Conservation (phyloP, 2,888 invertebrate species). For the Scaptomyza parva region DNA sequence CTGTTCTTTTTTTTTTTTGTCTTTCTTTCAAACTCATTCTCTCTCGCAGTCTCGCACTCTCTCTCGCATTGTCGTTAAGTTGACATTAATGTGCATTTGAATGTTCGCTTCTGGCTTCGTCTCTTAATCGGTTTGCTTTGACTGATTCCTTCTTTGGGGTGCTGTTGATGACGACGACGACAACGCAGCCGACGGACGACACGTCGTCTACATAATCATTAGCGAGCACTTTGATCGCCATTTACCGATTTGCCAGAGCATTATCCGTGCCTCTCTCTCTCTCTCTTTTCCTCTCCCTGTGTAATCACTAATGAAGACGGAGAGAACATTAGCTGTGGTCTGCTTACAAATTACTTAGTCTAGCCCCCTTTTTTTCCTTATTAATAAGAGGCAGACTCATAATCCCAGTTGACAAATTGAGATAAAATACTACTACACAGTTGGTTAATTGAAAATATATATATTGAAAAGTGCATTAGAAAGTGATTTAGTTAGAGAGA, state of each 20-base stretch:
- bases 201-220: constrained; percentile 54
- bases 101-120: constrained; percentile 68
- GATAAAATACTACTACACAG: not conserved
- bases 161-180: not conserved
- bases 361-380: constrained; percentile 20
- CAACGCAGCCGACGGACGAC: too few relatives aligned
- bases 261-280: constrained; percentile 13
- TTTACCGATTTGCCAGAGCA: constrained; percentile 36
- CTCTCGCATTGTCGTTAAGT: constrained; percentile 49
- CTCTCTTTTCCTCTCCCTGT: not conserved
- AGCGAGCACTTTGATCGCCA: constrained; percentile 48
- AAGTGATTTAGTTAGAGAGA: not conserved
- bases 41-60: not conserved
- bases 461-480: not conserved
- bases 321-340: constrained; percentile 35
- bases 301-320: constrained; percentile 51
- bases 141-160: constrained; percentile 41
- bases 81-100: constrained; percentile 74
- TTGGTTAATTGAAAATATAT: not conserved
- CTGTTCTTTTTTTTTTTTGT: not conserved
- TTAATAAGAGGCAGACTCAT: not conserved
- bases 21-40: not conserved
- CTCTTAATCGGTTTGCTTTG: constrained; percentile 57
- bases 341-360: constrained; percentile 54
- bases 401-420: constrained; percentile 10